phyloP scores from a whole-genome alignment of 2,797 vertebrate species.

The Amazonetta brasiliensis region DNA sequence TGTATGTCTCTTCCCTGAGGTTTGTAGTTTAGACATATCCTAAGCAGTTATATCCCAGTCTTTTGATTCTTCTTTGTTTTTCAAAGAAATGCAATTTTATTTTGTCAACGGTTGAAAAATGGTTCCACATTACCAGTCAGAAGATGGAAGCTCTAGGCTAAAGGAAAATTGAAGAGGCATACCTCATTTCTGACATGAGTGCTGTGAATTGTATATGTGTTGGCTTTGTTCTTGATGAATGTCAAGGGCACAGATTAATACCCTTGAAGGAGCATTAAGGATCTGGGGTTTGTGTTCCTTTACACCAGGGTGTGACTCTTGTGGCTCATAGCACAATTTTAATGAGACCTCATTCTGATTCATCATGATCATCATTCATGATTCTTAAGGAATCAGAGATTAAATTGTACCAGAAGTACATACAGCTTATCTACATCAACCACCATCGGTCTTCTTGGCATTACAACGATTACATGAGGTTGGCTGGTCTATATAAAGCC shows the following conservation, averaged over 20 bases:
- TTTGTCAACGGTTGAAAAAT: background rate
- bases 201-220: background rate
- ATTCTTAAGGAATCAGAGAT: background rate
- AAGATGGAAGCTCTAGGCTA: background rate
- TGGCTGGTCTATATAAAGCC: background rate
- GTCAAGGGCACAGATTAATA: background rate
- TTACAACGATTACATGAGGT: background rate
- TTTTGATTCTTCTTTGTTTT: background rate
- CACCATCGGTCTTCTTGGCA: background rate
- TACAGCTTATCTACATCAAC: background rate
- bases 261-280: background rate
- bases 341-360: background rate
- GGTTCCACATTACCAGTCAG: background rate
- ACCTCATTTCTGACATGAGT: background rate
- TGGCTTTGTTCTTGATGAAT: background rate
- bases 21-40: background rate
- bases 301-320: background rate
- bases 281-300: background rate
- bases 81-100: background rate
- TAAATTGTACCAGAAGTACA: background rate
- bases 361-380: too few relatives aligned
- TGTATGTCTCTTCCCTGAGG: background rate
- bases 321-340: background rate
- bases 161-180: background rate
- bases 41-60: background rate